Percentiles rank a stretch among this genome's conserved stretches.
phyloP scores from a whole-genome alignment of 2,888 invertebrate species.

The Andricus quercusramuli region DNA sequence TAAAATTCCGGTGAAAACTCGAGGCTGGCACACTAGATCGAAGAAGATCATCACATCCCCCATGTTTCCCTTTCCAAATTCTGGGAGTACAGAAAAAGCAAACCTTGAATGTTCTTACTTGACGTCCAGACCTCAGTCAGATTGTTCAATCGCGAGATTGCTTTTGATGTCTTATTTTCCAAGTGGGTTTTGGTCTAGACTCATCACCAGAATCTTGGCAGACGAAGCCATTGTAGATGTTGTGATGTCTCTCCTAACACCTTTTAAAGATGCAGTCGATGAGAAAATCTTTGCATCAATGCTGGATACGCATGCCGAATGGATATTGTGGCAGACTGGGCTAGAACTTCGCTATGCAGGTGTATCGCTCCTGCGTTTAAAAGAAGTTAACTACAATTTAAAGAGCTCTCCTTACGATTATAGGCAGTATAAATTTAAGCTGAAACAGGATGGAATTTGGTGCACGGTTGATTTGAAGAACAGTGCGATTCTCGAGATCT shows the following conservation, averaged over 20 bases:
- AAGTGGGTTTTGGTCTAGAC: constrained; percentile 96
- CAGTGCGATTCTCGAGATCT: constrained; percentile 92
- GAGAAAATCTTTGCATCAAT: constrained; percentile 83
- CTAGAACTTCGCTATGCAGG: constrained; percentile 91
- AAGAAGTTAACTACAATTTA: constrained; percentile 86
- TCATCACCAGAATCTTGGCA: constrained; percentile 94
- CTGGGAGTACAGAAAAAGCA: constrained; percentile 58
- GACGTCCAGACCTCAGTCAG: constrained; percentile 80
- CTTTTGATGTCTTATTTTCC: constrained; percentile 98
- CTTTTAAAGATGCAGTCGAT: constrained; percentile 85
- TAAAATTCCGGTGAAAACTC: constrained; percentile 83
- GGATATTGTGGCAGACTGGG: constrained; percentile 97
- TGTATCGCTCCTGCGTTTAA: constrained; percentile 89
- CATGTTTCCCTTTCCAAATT: constrained; percentile 62
- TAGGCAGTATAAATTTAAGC: constrained; percentile 82
- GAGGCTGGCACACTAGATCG: constrained; percentile 84
- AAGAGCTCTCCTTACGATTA: constrained; percentile 81
- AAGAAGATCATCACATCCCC: constrained; percentile 81
- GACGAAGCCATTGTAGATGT: constrained; percentile 92
- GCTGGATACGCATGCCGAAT: constrained; percentile 88
- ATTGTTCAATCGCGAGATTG: constrained; percentile 85
- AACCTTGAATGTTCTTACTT: constrained; percentile 76
- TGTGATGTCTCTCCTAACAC: constrained; percentile 86
- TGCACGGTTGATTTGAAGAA: constrained; percentile 88
- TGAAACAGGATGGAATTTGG: constrained; percentile 93